Evolutionary conservation across 2,888 invertebrate genomes (phyloP), one percentile per base, ranked within the genome.

Genomic region (Orthosia incerta): DNA sequence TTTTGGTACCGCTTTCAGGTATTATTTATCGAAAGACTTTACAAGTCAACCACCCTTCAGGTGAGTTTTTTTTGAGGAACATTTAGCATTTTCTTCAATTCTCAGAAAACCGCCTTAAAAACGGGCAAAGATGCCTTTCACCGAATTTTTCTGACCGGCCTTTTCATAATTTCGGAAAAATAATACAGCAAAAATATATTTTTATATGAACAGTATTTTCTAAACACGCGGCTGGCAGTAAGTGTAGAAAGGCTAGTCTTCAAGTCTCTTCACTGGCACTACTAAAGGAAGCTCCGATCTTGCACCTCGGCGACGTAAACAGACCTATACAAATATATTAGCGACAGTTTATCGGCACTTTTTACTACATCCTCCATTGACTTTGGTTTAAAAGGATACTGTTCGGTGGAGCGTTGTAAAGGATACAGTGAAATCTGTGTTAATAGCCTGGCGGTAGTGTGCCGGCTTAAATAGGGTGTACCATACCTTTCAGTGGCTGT

Each of bases 281-380:
- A 39, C 60, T 65, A 64, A 74, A 76, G 74, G 80, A 80, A 84
- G 74, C 71, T 61, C 61, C 69, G n/a, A 71, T 76, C 76, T 77
- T 79, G 64, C 65, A 79, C 69, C 57, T 61, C 26, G 11, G 64
- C 72, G 61, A 76, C 68, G 82, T 82, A 86, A 82, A 86, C 85
- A 80, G 50, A 79, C 85, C 79, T 80, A 80, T 73, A 79, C 81
- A 84, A 82, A 84, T 80, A 86, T 86, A 80, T 82, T 82, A 73
- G 53, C 62, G 72, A 45, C 79, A 79, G 74, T 85, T 86, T 85
- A 85, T 81, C 76, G 74, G 15, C 53, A 57, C 77, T 77, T 84
- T 83, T 85, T 86, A 76, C 74, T 73, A 74, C 55, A 73, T 64
- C 71, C 76, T 78, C 74, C 74, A 74, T 74, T 80, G 84, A 66